phyloP scores from a whole-genome alignment of 2,797 vertebrate species.

The Cottoperca gobio region DNA sequence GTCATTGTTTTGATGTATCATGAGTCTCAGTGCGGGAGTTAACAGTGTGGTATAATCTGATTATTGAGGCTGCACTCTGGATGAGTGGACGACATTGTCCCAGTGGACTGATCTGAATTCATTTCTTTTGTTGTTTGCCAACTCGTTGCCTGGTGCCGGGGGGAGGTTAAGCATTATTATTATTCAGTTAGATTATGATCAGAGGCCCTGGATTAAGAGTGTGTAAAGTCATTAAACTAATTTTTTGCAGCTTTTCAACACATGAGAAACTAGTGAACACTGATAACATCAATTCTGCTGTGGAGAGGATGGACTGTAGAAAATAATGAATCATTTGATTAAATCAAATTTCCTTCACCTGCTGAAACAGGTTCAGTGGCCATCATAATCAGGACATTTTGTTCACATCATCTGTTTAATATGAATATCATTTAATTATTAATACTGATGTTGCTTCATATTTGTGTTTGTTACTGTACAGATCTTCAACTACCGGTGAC shows the following conservation, averaged over 20 bases:
- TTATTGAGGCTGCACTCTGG: constrained; percentile 16
- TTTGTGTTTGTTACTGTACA: constrained; percentile 64
- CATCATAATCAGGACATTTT: neutral
- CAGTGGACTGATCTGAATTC: constrained; percentile 24
- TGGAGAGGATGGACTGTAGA: neutral
- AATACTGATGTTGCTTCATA: neutral
- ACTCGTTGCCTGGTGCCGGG: neutral
- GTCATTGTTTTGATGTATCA: constrained; percentile 2
- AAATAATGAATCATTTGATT: neutral
- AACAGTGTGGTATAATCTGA: constrained; percentile 45
- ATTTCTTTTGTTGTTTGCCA: constrained; percentile 13
- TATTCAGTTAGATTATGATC: neutral
- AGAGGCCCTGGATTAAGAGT: neutral
- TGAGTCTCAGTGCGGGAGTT: constrained; percentile 20
- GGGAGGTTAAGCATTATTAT: neutral
- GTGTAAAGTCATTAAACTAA: neutral
- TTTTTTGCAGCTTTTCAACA: neutral
- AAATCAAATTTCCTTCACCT: neutral
- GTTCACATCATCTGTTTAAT: neutral
- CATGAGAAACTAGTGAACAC: neutral
- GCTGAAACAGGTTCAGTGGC: neutral
- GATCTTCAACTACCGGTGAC: constrained; percentile 95
- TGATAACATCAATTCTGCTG: neutral
- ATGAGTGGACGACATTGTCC: constrained; percentile 35
- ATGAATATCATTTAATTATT: neutral